Percentiles rank a stretch among this genome's conserved stretches.
Evolutionary conservation across 2,888 invertebrate genomes (phyloP).

Genomic region (Parapristionchus giblindavisi): DNA sequence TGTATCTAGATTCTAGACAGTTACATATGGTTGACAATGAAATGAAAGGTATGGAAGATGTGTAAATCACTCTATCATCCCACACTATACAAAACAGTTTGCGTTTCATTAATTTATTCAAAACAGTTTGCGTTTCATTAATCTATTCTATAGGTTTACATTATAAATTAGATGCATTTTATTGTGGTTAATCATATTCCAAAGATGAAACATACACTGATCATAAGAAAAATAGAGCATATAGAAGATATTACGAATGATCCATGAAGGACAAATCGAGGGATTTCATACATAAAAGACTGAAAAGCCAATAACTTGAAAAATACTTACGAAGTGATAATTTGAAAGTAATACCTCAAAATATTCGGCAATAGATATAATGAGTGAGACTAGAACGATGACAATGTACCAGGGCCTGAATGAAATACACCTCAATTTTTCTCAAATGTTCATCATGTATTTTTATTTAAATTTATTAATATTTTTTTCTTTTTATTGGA

Average conservation of each 20-base stretch:
- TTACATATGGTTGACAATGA: neutral
- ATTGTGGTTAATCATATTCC: no score
- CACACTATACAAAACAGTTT: no score
- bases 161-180: no score
- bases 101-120: no score
- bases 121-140: no score
- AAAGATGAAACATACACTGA: neutral
- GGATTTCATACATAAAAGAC: neutral
- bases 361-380: constrained; percentile 27
- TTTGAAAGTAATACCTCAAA: constrained; percentile 30
- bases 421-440: neutral
- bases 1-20: neutral
- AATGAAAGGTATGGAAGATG: no score
- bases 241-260: neutral
- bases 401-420: constrained; percentile 32
- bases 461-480: no score
- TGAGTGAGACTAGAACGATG: neutral
- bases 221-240: constrained; percentile 16
- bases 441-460: no score
- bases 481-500: no score
- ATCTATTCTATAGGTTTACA: no score
- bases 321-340: neutral
- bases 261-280: constrained; percentile 16
- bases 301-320: neutral
- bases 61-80: no score